A percentile compares a stretch with the other conserved stretches of the same genome.
These are phyloP conservation scores for Tetragonula carbonaria DNA, from an alignment of 2,888 invertebrate species.

Conservation along the genomic window DNA sequence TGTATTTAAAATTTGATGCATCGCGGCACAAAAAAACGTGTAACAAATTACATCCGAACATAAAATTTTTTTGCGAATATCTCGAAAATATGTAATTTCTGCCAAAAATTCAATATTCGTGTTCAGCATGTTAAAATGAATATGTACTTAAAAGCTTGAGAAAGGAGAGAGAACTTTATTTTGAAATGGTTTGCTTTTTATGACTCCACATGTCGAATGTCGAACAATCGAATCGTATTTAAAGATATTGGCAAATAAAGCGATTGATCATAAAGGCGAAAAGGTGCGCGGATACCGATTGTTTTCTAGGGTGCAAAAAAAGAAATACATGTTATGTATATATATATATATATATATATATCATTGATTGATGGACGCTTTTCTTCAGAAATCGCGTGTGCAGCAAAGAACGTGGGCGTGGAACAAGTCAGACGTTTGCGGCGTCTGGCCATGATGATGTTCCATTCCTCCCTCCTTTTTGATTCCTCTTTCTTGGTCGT, in stretches of 20 bases:
- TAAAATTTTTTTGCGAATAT: too few species aligned
- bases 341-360: slow-evolving; percentile 2
- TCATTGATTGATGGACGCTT: slow-evolving; percentile 51
- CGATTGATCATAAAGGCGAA: not conserved
- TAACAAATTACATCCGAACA: too few species aligned
- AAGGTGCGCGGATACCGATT: too few species aligned
- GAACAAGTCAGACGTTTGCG: slow-evolving; percentile 62
- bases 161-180: too few species aligned
- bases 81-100: too few species aligned
- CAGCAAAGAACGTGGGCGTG: slow-evolving; percentile 56
- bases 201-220: not conserved
- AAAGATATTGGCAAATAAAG: not conserved
- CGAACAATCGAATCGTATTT: not conserved
- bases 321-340: slow-evolving; percentile 7
- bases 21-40: too few species aligned
- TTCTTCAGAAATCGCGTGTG: slow-evolving; percentile 63
- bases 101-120: too few species aligned
- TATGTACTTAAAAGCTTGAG: too few species aligned
- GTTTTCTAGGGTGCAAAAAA: not conserved
- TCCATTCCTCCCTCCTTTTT: slow-evolving; percentile 6
- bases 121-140: too few species aligned
- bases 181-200: not conserved
- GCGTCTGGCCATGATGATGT: slow-evolving; percentile 51
- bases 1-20: too few species aligned
- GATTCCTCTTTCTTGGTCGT: not conserved